Conservation (phyloP, 2,797 vertebrate species). For the Xerus rutilus region DNA sequence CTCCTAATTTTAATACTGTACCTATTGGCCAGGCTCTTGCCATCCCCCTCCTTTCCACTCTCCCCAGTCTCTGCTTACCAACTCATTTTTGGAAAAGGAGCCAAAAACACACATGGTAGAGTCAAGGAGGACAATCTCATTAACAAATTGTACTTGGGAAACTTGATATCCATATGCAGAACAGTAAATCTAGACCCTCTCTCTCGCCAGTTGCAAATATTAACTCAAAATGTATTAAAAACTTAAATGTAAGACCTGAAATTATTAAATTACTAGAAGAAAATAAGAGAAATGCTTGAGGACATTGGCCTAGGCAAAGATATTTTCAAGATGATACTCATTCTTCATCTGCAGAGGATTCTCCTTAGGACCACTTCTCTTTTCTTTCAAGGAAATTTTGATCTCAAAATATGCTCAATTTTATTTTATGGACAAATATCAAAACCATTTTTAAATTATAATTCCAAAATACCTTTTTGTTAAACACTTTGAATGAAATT, state of each 20-base stretch:
- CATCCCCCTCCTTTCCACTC: background rate
- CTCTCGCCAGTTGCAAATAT: background rate
- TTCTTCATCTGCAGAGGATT: background rate
- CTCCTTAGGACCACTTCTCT: background rate
- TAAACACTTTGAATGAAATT: constrained; percentile 8
- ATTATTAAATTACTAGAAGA: background rate
- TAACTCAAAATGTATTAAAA: background rate
- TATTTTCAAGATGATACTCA: background rate
- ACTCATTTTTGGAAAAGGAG: background rate
- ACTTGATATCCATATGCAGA: background rate
- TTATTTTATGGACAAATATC: constrained; percentile 22
- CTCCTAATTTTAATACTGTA: background rate
- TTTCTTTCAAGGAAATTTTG: constrained; percentile 12
- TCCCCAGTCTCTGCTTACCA: background rate
- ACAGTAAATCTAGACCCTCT: background rate
- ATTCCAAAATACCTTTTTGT: background rate
- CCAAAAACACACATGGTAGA: background rate
- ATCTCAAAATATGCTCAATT: constrained; percentile 37
- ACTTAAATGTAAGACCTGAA: background rate
- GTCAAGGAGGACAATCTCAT: background rate
- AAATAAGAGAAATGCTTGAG: background rate
- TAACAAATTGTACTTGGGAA: background rate
- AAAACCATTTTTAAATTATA: constrained; percentile 21
- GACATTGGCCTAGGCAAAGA: background rate
- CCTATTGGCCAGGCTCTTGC: background rate